A percentile compares a stretch with the other conserved stretches of the same genome.
Evolutionary conservation across 1,140 invertebrate genomes (phyloP).

Genomic region (Lasaia peninsularis): DNA sequence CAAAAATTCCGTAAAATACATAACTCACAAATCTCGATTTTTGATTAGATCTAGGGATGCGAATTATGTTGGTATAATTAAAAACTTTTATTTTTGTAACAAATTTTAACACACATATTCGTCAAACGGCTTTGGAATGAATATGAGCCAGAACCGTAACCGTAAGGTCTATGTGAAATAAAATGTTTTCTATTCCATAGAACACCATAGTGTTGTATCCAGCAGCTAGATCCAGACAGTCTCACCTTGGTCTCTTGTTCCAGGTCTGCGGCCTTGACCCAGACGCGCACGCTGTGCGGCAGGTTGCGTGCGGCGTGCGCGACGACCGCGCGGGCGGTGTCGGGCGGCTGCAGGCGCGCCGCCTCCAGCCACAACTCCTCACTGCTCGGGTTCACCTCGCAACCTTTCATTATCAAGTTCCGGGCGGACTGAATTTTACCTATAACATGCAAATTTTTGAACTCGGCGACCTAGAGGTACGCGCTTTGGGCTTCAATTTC

Average conservation of each 20-base stretch:
- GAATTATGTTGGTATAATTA: no score
- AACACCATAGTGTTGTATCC: no score
- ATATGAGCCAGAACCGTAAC: no score
- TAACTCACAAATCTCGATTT: no score
- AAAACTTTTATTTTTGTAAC: no score
- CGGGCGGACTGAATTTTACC: constrained; percentile 98
- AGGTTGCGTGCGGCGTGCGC: constrained; percentile 92
- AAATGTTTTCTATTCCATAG: no score
- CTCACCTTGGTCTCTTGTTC: constrained; percentile 89
- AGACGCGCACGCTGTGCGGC: constrained; percentile 94
- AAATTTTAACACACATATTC: no score
- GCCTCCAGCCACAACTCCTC: constrained; percentile 99
- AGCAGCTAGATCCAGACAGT: neutral
- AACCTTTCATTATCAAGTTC: constrained; percentile 98
- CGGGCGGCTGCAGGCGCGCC: constrained; percentile 94
- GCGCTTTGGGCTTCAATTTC: neutral
- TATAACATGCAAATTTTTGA: constrained; percentile 7
- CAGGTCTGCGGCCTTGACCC: constrained; percentile 99
- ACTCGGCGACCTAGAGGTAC: neutral
- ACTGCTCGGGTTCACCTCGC: constrained; percentile 96
- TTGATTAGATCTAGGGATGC: no score
- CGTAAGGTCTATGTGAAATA: no score
- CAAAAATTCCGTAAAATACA: no score
- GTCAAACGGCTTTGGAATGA: no score
- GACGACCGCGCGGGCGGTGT: constrained; percentile 95